A percentile compares a stretch with the other conserved stretches of the same genome.
These are phyloP conservation scores for Molanna angustata DNA, from an alignment of 2,888 invertebrate genomes.

Conservation along the genomic window DNA sequence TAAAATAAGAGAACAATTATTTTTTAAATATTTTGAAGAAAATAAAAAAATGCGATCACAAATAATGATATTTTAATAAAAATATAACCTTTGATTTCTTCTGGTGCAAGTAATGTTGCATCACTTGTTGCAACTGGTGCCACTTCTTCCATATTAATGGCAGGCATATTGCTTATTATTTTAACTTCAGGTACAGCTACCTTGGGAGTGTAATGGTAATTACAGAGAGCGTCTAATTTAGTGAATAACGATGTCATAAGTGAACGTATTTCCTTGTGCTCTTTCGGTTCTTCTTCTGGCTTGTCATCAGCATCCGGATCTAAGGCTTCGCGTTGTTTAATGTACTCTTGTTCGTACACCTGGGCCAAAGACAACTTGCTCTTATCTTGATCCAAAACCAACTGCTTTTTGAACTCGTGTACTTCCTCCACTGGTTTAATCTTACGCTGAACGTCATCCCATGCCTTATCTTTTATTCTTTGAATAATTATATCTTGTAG, in stretches of 20 bases:
- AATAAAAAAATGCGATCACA: too few species aligned
- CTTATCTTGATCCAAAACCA: slow-evolving; percentile 89
- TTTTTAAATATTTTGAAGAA: too few species aligned
- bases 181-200: slow-evolving; percentile 81
- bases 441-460: slow-evolving; percentile 91
- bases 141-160: slow-evolving; percentile 92
- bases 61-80: too few species aligned
- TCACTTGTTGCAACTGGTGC: slow-evolving; percentile 87
- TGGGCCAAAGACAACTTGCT: slow-evolving; percentile 91
- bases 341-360: slow-evolving; percentile 88
- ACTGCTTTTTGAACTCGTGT: slow-evolving; percentile 80
- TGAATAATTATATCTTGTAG: slow-evolving; percentile 90
- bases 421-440: slow-evolving; percentile 80
- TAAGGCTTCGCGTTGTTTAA: slow-evolving; percentile 61
- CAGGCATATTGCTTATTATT: slow-evolving; percentile 87
- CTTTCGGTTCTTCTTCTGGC: slow-evolving; percentile 66
- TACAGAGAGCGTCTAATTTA: slow-evolving; percentile 88
- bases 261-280: slow-evolving; percentile 74
- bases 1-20: too few species aligned
- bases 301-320: slow-evolving; percentile 57
- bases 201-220: slow-evolving; percentile 93
- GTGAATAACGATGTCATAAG: slow-evolving; percentile 74
- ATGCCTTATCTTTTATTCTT: slow-evolving; percentile 88
- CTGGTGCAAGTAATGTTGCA: slow-evolving; percentile 83
- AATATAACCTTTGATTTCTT: slow-evolving; percentile 71